A percentile compares a stretch with the other conserved stretches of the same genome.
Evolutionary conservation across 1,140 invertebrate genomes (phyloP).

Genomic region (Lanistes nyassanus): DNA sequence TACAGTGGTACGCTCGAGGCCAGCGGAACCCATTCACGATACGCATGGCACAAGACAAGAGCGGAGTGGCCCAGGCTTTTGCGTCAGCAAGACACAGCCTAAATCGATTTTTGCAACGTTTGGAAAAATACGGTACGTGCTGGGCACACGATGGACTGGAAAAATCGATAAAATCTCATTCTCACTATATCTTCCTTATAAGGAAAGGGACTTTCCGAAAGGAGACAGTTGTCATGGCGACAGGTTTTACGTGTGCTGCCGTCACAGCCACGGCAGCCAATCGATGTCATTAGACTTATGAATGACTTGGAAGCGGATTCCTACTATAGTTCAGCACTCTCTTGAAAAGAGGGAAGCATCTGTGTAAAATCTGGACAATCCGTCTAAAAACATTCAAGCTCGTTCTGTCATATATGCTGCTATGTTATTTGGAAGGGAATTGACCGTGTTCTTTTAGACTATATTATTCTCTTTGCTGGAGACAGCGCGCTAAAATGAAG

Average conservation of each 20-base stretch:
- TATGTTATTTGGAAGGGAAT: neutral
- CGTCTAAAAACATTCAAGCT: neutral
- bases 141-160: neutral
- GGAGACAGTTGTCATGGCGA: conserved; percentile 11
- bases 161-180: conserved; percentile 14
- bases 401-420: neutral
- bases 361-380: neutral
- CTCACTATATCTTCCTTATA: conserved; percentile 26
- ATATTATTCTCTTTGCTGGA: too few species aligned
- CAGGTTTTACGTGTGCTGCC: conserved; percentile 8
- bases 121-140: neutral
- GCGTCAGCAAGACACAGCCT: conserved; percentile 16
- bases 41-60: neutral
- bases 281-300: conserved; percentile 1
- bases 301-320: neutral
- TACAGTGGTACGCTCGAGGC: conserved; percentile 14
- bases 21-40: conserved; percentile 13
- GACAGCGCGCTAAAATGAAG: too few species aligned
- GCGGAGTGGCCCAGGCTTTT: conserved; percentile 4
- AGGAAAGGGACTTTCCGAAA: conserved; percentile 18
- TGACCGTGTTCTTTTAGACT: neutral
- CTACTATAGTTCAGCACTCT: neutral
- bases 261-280: conserved; percentile 15
- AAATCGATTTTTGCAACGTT: neutral
- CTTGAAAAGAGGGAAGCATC: neutral